Base-by-base conservation (phyloP, 2,113 vertebrate species). In the Lethenteron camtschaticum region DNA sequence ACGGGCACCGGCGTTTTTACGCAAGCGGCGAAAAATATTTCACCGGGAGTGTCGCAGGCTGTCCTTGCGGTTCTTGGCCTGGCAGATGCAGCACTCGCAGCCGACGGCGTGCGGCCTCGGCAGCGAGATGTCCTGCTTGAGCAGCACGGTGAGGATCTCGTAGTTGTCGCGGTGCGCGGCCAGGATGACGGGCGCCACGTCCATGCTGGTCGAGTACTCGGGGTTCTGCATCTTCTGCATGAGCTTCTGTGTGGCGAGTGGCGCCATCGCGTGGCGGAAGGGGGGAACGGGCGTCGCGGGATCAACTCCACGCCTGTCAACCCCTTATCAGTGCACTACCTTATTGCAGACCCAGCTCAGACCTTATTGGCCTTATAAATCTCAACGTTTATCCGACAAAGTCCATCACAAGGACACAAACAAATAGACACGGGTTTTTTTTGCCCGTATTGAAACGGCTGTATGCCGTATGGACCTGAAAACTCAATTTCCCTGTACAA, bases 11-110 rank as follows among this genome's bases (percentile, higher is more conserved):
- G 24, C 3, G 20, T 66, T 66, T 66, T 66, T 9, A 8, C 14
- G 9, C 60, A 66, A 66, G 59, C 16, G 59, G 13, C 16, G 59
- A 66, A 66, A 1, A 13, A 60, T 57, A 69, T 59, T 73, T 74
- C 74, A 87, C 94, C 94, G 89, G 78, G 94, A 99, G 79, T 99
- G 94, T 12, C 94, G 81, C 2, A 99, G 80, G 74, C 94, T 99
- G 73, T 99, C 94, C 75, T 96, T 99, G 79, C 96, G 96, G 83
- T 99, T 99, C 78, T 99, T 99, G 75, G 90, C 94, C 57, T 90
- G 90, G 79, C 94, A 99, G 68, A 99, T 78, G 0, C 87, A 95
- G 74, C 94, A 99, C 72, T 99, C 94, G 76, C 94, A 99, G 76
- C 94, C 94, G 4, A 99, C 94, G 8, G 94, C 94, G 58, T 99